Evolutionary conservation across 2,888 invertebrate genomes (phyloP).

Genomic region (Pharmacophagus antenor): DNA sequence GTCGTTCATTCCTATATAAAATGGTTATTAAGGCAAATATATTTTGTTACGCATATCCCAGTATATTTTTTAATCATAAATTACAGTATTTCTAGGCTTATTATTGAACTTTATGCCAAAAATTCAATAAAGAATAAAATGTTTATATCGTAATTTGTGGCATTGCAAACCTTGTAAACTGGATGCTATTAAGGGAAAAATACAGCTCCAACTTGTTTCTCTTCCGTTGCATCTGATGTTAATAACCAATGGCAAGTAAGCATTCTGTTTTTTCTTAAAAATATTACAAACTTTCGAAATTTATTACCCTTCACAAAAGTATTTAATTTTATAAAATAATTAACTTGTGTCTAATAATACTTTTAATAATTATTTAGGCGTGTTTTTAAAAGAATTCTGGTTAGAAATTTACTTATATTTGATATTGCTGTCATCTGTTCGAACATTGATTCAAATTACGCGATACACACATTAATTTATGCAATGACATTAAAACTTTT

Average conservation of each 20-base stretch:
- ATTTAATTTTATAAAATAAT: background rate
- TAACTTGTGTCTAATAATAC: background rate
- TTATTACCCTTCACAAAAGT: background rate
- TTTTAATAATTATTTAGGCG: background rate
- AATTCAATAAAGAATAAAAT: background rate
- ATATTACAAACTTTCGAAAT: background rate
- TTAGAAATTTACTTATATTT: too few species aligned
- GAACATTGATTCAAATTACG: background rate
- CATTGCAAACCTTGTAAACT: constrained; percentile 16
- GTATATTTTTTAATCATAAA: too few species aligned
- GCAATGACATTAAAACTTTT: background rate
- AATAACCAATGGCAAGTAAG: constrained; percentile 3
- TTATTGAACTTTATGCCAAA: too few species aligned
- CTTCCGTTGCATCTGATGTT: constrained; percentile 17
- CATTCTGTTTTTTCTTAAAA: background rate
- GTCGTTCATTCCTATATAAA: too few species aligned
- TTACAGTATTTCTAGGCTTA: too few species aligned
- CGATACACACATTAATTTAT: background rate
- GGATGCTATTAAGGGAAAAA: constrained; percentile 8
- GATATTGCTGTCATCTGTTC: too few species aligned
- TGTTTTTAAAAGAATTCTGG: background rate
- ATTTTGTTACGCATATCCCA: too few species aligned
- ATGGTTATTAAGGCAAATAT: background rate
- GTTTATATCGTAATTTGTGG: background rate
- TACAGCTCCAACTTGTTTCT: constrained; percentile 18